Evolutionary conservation across 2,113 vertebrate genomes (phyloP), one percentile per base, ranked within the genome.

Genomic region (Pterocles gutturalis): DNA sequence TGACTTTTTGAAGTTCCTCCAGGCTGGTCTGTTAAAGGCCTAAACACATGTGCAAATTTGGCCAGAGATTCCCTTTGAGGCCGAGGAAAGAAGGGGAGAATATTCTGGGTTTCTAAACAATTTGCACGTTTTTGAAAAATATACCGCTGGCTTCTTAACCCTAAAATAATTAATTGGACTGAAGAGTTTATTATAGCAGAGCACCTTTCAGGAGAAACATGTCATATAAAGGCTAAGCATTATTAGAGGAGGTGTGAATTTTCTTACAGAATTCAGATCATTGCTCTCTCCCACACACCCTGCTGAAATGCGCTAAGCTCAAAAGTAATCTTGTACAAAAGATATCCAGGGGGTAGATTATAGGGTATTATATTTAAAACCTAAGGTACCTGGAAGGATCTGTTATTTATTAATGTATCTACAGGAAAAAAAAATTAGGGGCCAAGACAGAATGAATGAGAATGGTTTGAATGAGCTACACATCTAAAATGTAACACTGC

Each of bases 241-340:
- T 79, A 54, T 31, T 78, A 83, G 25, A 66, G 62, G 20, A 93
- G 33, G 10, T 60, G 45, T 61, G 61, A 89, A 65, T 66, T 79
- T 82, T 89, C 89, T 45, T 34, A 54, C 69, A 86, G 43, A 25
- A 17, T 89, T 96, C 57, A 80, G 62, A 43, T 90, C 65, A 69
- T 73, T 85, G 14, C 62, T 83, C 3, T 79, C 53, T 93, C 81
- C 61, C 58, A 60, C 36, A 1, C 25, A 73, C 34, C 5, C 41
- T 81, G 38, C 58, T 85, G 65, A 87, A 70, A 84, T 20, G 33
- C 53, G 58, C 58, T 83, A 90, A 72, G 6, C 48, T 72, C 70
- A 83, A 80, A 92, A 91, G 41, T 64, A 80, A 70, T 83, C 65
- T 89, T 72, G 28, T n/a, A 73, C 41, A 76, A 66, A 90, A 94